Conservation (phyloP, 2,797 vertebrate genomes). For the Podarcis lilfordi region DNA sequence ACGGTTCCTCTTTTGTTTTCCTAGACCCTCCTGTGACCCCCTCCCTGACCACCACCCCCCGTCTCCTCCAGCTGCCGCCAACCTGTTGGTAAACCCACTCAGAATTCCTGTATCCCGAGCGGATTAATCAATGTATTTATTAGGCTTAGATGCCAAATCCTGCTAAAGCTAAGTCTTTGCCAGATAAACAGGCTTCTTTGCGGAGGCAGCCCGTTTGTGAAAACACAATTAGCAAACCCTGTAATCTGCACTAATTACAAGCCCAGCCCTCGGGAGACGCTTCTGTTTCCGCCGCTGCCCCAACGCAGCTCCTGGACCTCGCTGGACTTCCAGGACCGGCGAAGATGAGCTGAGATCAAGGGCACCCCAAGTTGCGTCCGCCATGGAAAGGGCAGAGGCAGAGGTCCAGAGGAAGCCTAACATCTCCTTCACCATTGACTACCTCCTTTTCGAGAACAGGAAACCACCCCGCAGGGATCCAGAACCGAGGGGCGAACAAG, state of each 20-base stretch:
- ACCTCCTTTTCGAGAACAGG: slow-evolving; percentile 80
- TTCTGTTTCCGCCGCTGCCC: neutral
- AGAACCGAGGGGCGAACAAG: slow-evolving; percentile 25
- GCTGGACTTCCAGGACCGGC: neutral
- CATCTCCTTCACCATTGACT: slow-evolving; percentile 84
- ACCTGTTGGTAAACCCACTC: neutral
- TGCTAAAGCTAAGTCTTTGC: slow-evolving; percentile 70
- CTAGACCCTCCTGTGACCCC: neutral
- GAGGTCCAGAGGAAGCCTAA: neutral
- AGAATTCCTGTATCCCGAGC: slow-evolving; percentile 68
- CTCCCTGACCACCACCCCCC: too few relatives aligned
- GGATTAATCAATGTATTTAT: slow-evolving; percentile 77
- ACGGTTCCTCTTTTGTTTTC: neutral
- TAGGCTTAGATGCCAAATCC: slow-evolving; percentile 74
- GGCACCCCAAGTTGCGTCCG: too few relatives aligned
- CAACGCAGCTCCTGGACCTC: neutral
- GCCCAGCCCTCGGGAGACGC: neutral
- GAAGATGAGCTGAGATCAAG: neutral
- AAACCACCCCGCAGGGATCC: neutral
- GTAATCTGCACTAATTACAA: slow-evolving; percentile 71
- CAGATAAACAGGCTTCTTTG: slow-evolving; percentile 74
- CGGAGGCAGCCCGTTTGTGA: slow-evolving; percentile 68
- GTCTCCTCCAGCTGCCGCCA: neutral
- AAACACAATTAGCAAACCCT: slow-evolving; percentile 74
- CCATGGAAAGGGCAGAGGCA: neutral